Base-by-base conservation (phyloP, 2,888 invertebrate species). In the Cenopis cana region DNA sequence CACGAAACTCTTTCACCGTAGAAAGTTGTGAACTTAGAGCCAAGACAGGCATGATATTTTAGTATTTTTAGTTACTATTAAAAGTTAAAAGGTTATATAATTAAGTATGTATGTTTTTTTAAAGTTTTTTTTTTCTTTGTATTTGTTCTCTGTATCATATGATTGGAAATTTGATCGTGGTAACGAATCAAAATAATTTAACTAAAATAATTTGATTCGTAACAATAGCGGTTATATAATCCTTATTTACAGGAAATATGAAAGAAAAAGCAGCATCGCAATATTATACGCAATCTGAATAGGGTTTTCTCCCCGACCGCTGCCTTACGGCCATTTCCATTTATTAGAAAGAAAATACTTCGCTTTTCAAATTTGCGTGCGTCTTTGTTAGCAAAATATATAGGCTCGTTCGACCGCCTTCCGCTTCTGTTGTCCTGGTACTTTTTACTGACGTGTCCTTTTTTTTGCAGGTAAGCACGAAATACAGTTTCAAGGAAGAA, bases 381-480 rank as follows among this genome's bases (percentile, higher is more conserved):
- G 65, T 66, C 70, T 66, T 66, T 70, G 70, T 70, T 54, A 60
- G 41, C 46, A 33, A 54, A 70, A 68, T 65, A 64, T 59, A 69
- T 68, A 67, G 66, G 72, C 68, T 38, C 66, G 64, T 73, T 75
- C 69, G 72, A 76, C 79, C 75, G 78, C 76, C 78, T 81, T 79
- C 78, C 80, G 78, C 78, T 74, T 78, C 80, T 74, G 79, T 78
- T 70, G 59, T 69, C 77, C 77, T 75, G 64, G 78, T 80, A 75
- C 62, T 74, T 67, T 68, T 73, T 72, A 68, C 73, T 75, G 74
- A 76, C 57, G 54, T 72, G 72, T 74, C 74, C 74, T 76, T 74
- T 73, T 77, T 77, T 78, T 84, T 85, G n/a, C 88, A 89, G 89
- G 89, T 89, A 89, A 87, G 85, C 80, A 72, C 79, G 67, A 73